These are phyloP conservation scores for Agriopis aurantiaria DNA, from an alignment of 2,888 invertebrate genomes.

Conservation along the genomic window DNA sequence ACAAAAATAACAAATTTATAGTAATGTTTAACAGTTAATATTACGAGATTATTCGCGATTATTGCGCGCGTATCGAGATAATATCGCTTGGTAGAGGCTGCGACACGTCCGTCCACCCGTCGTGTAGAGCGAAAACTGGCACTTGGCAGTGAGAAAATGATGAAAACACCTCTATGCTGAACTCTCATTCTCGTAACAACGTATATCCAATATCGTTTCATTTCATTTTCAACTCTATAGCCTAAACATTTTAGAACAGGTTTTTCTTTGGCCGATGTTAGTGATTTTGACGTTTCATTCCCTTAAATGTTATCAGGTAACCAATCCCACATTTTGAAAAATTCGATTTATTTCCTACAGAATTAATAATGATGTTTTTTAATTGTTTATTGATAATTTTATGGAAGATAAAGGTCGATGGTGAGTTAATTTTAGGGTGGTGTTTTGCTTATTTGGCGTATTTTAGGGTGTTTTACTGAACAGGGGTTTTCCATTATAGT, in stretches of 20 bases:
- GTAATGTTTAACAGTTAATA: not conserved
- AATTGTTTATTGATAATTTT: constrained; percentile 32
- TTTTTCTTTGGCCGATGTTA: constrained; percentile 2
- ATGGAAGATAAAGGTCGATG: constrained; percentile 2
- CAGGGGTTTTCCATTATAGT: constrained; percentile 14
- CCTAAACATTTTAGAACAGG: not conserved
- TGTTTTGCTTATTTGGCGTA: constrained; percentile 11
- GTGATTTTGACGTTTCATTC: constrained; percentile 35
- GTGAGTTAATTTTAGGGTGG: constrained; percentile 6
- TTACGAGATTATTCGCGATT: constrained; percentile 10
- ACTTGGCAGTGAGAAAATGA: constrained; percentile 59
- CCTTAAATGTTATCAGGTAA: constrained; percentile 67
- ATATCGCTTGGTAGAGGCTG: constrained; percentile 28
- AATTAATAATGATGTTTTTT: constrained; percentile 35
- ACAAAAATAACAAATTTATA: not conserved
- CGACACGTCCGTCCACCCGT: constrained; percentile 50
- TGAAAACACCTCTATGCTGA: constrained; percentile 66
- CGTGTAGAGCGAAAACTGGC: constrained; percentile 61
- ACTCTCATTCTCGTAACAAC: constrained; percentile 53
- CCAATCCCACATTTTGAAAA: constrained; percentile 51
- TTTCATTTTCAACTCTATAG: constrained; percentile 24
- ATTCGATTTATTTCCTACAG: constrained; percentile 48
- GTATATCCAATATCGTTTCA: constrained; percentile 46
- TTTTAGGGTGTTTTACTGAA: constrained; percentile 8
- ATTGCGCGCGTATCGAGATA: constrained; percentile 39